Percentiles rank a stretch among this genome's conserved stretches.
Conservation (phyloP, 1,140 invertebrate species). For the Papilio helenus region DNA sequence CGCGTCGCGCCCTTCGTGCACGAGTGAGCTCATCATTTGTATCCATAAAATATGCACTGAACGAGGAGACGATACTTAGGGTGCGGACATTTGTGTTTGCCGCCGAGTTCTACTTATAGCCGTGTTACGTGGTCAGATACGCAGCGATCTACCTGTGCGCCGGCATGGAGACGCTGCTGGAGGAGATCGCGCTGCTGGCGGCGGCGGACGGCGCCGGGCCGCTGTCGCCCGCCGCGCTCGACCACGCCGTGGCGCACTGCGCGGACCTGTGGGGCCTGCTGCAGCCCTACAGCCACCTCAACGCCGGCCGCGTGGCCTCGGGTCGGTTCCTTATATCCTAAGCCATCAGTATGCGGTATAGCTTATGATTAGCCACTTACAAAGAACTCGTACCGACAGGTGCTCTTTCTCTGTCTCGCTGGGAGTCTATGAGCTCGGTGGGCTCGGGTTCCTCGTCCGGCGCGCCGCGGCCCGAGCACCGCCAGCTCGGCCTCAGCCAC, state of each 20-base stretch:
- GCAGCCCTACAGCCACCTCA: constrained; percentile 95
- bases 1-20: constrained; percentile 93
- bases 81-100: neutral
- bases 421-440: constrained; percentile 91
- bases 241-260: constrained; percentile 93
- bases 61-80: neutral
- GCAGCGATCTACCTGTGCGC: constrained; percentile 95
- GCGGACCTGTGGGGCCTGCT: constrained; percentile 94
- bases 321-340: constrained; percentile 78
- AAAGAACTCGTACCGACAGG: constrained; percentile 80
- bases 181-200: constrained; percentile 92
- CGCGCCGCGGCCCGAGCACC: constrained; percentile 67
- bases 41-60: neutral
- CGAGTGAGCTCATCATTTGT: constrained; percentile 84
- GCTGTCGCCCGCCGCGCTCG: constrained; percentile 89
- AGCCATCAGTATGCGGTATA: too few relatives aligned
- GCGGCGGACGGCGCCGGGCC: constrained; percentile 81
- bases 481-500: constrained; percentile 69
- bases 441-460: constrained; percentile 84
- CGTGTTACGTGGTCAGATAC: constrained; percentile 83
- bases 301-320: constrained; percentile 92
- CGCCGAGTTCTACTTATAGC: neutral
- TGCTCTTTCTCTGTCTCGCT: constrained; percentile 91
- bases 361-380: neutral
- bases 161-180: constrained; percentile 93